Evolutionary conservation across 2,888 invertebrate genomes (phyloP).

Genomic region (Vannuccia rotundouncinata): DNA sequence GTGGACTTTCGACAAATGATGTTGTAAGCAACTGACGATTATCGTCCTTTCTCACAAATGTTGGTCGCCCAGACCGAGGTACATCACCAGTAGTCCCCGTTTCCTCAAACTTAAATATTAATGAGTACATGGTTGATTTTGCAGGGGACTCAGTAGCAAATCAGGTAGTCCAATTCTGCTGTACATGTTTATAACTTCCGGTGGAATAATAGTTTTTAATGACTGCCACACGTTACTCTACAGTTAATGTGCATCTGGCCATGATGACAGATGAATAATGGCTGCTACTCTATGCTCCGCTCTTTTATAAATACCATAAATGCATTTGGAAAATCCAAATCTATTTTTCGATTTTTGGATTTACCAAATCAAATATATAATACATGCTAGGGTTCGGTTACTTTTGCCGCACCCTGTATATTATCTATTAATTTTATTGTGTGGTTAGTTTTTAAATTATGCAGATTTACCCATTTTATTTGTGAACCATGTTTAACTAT

Average conservation of each 20-base stretch:
- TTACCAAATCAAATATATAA: no score
- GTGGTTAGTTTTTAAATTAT: no score
- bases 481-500: no score
- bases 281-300: no score
- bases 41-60: neutral
- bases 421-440: no score
- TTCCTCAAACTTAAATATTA: neutral
- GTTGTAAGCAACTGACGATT: neutral
- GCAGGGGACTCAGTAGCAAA: neutral
- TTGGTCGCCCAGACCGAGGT: neutral
- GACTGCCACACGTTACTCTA: neutral
- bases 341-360: no score
- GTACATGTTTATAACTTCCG: neutral
- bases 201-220: neutral
- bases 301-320: no score
- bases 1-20: neutral
- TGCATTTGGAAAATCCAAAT: no score
- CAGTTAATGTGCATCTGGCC: neutral
- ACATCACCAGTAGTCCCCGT: neutral
- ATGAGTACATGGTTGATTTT: neutral
- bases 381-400: no score
- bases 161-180: neutral
- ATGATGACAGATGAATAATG: no score
- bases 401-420: no score
- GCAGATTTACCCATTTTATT: no score